A percentile compares a stretch with the other conserved stretches of the same genome.
These are phyloP conservation scores for Cheirogaleus medius DNA, from an alignment of 2,113 vertebrate species.

Conservation along the genomic window DNA sequence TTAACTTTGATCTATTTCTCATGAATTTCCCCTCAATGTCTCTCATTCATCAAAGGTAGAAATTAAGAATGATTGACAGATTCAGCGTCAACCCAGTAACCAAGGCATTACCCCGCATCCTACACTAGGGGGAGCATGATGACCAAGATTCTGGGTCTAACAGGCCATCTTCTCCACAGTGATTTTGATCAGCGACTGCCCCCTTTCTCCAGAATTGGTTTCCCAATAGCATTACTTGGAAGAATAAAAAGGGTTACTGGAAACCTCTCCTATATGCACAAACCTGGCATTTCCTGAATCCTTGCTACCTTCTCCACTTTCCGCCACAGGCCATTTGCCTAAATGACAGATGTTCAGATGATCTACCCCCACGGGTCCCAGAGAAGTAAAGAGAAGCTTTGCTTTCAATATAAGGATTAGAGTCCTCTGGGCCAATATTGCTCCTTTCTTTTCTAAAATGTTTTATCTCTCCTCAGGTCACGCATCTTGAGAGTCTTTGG, in stretches of 20 bases:
- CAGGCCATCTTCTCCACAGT: not conserved
- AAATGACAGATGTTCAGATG: not conserved
- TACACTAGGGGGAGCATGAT: constrained; percentile 85
- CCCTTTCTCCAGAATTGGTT: constrained; percentile 40
- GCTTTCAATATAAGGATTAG: not conserved
- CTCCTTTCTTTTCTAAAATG: not conserved
- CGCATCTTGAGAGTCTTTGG: not conserved
- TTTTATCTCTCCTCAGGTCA: not conserved
- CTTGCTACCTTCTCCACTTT: not conserved
- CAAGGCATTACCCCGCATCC: constrained; percentile 55
- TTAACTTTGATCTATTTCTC: not conserved
- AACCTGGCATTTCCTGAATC: not conserved
- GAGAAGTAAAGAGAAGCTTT: not conserved
- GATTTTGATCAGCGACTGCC: not conserved
- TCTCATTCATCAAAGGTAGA: not conserved
- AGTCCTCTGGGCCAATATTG: too few species aligned
- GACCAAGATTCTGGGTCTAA: constrained; percentile 67
- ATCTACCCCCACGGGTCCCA: not conserved
- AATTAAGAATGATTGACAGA: not conserved
- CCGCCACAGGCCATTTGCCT: not conserved
- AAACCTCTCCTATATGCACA: not conserved
- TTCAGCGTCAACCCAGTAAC: not conserved
- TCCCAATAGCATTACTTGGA: constrained; percentile 20
- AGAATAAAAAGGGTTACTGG: not conserved
- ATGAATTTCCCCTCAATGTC: not conserved